Evolutionary conservation across 2,888 invertebrate genomes (phyloP).

Genomic region (Morpho helenor): DNA sequence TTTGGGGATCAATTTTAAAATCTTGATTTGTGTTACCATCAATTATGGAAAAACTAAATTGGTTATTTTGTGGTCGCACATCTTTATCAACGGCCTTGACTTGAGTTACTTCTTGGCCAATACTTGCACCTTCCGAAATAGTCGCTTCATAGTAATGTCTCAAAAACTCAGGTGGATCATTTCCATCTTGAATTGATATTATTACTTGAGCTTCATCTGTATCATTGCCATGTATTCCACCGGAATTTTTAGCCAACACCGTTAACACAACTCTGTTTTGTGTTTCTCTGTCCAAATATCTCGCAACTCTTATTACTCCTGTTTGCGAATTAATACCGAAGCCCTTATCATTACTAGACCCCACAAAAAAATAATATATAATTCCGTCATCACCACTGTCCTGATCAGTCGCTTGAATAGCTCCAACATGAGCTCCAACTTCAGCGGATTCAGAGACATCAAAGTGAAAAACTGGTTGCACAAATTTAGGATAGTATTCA

Average conservation of each 20-base stretch:
- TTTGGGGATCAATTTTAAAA: constrained; percentile 93
- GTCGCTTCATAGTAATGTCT: constrained; percentile 87
- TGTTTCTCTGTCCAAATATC: constrained; percentile 90
- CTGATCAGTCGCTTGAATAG: constrained; percentile 92
- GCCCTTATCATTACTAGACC: constrained; percentile 94
- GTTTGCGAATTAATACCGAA: constrained; percentile 91
- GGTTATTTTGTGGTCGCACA: constrained; percentile 93
- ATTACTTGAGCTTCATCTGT: constrained; percentile 97
- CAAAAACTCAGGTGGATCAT: constrained; percentile 96
- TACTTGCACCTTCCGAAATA: constrained; percentile 87
- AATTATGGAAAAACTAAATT: constrained; percentile 93
- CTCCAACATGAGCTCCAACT: constrained; percentile 90
- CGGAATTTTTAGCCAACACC: constrained; percentile 96
- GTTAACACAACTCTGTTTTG: constrained; percentile 93
- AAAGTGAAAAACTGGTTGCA: constrained; percentile 94
- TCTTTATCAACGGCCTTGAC: constrained; percentile 96
- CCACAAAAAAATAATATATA: constrained; percentile 95
- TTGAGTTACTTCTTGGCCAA: constrained; percentile 86
- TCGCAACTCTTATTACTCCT: constrained; percentile 90
- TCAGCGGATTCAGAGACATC: constrained; percentile 95
- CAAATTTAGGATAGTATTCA: constrained; percentile 92
- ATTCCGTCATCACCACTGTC: constrained; percentile 93
- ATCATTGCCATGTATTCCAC: constrained; percentile 95
- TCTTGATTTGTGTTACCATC: constrained; percentile 90
- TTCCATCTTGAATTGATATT: constrained; percentile 96